Evolutionary conservation across 2,797 vertebrate genomes (phyloP).

Genomic region (Falco peregrinus): DNA sequence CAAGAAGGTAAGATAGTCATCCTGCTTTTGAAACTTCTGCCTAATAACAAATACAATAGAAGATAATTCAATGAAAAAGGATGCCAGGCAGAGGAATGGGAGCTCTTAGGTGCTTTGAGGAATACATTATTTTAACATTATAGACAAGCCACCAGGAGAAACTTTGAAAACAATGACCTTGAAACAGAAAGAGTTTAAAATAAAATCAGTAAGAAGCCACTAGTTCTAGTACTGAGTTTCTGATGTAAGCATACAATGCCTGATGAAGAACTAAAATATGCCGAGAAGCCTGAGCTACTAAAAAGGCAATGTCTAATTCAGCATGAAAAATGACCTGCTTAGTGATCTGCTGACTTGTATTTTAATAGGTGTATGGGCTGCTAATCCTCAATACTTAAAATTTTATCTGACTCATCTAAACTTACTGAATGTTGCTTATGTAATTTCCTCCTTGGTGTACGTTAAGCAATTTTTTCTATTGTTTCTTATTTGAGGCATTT

Average conservation of each 20-base stretch:
- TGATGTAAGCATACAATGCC: neutral
- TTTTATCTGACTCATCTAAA: neutral
- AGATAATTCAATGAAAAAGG: neutral
- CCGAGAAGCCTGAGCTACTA: neutral
- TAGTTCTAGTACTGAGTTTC: neutral
- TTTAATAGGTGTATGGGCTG: neutral
- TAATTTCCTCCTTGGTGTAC: neutral
- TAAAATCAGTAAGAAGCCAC: neutral
- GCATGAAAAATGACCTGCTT: neutral
- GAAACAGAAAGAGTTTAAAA: neutral
- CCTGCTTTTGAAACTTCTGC: neutral
- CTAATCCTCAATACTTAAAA: neutral
- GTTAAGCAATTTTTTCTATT: neutral
- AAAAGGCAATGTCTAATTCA: neutral
- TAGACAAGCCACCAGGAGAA: neutral
- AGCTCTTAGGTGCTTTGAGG: neutral
- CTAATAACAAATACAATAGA: neutral
- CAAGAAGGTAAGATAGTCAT: neutral
- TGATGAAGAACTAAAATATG: neutral
- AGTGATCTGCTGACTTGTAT: neutral
- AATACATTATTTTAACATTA: neutral
- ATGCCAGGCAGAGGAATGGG: neutral
- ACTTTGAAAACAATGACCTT: neutral
- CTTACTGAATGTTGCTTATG: neutral
- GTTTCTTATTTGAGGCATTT: neutral